Evolutionary conservation across 2,113 vertebrate species (phyloP), one percentile per base, ranked within the genome.

Genomic region (Trematocara nigrifrons): DNA sequence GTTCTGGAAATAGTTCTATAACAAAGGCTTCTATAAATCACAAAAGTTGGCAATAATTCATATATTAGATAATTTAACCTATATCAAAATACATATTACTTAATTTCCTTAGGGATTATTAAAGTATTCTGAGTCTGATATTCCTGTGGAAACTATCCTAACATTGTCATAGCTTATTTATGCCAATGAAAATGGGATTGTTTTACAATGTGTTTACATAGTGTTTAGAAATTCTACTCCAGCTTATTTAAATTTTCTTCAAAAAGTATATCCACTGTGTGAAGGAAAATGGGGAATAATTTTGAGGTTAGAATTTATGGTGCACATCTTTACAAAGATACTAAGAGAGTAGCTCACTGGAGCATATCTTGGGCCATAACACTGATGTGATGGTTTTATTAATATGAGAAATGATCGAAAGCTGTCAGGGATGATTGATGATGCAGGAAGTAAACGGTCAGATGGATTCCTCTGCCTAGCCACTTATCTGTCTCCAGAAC

Each of bases 391-490:
- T 66, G 87, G 8, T 64, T 92, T 91, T 86, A 83, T 91, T 89
- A 85, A 91, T 91, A 85, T 81, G 86, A 89, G 78, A 85, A 79
- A 88, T 94, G 94, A 95, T 92, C 12, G 93, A 95, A 86, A 86
- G 82, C 87, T 92, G 95, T 94, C 94, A 88, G 13, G 6, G 29
- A 90, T 94, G 95, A 96, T 95, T 92, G 94, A 96, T 95, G 91
- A 81, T 71, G 87, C 12, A 9, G 64, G 87, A 85, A 82, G 69
- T 77, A 79, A 88, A 64, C 18, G 79, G 89, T 92, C 89, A 84
- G 86, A 77, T 80, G 71, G 80, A 69, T 79, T 89, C 79, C 90
- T 88, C 61, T 10, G 81, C 87, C 84, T 92, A 82, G 76, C 85
- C 54, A 33, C 84, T 91, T 86, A 80, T 91, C 92, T 91, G 90